Conservation (phyloP, 2,797 vertebrate species). For the Protonibea diacanthus region DNA sequence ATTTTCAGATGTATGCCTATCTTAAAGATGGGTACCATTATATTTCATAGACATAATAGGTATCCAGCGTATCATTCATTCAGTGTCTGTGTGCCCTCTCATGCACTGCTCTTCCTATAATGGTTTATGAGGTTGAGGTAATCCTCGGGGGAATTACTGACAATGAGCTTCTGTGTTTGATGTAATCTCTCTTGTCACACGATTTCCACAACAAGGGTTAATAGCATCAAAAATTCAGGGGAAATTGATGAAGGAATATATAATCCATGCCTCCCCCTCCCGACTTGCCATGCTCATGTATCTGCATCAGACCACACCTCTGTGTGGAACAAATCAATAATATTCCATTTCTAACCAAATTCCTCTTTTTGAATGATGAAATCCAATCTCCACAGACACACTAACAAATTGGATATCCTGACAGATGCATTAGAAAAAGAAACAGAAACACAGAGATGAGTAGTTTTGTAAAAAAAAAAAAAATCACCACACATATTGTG, state of each 20-base stretch:
- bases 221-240: constrained; percentile 68
- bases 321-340: constrained; percentile 79
- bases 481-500: constrained; percentile 29
- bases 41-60: background rate
- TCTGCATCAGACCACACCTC: constrained; percentile 75
- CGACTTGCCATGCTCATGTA: constrained; percentile 55
- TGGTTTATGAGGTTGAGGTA: constrained; percentile 49
- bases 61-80: constrained; percentile 24
- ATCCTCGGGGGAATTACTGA: constrained; percentile 41
- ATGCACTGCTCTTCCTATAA: constrained; percentile 18
- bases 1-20: background rate
- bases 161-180: constrained; percentile 52
- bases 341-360: constrained; percentile 76
- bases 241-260: constrained; percentile 69
- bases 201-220: constrained; percentile 71
- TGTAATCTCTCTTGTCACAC: constrained; percentile 63
- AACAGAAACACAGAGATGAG: constrained; percentile 49
- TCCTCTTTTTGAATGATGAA: constrained; percentile 74
- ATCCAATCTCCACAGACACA: constrained; percentile 73
- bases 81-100: constrained; percentile 8
- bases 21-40: constrained; percentile 5
- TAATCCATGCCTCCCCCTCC: constrained; percentile 54
- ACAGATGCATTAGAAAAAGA: constrained; percentile 57
- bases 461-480: constrained; percentile 38
- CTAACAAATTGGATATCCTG: constrained; percentile 72